Evolutionary conservation across 2,113 vertebrate species (phyloP).

Genomic region (Sisor rabdophorus): DNA sequence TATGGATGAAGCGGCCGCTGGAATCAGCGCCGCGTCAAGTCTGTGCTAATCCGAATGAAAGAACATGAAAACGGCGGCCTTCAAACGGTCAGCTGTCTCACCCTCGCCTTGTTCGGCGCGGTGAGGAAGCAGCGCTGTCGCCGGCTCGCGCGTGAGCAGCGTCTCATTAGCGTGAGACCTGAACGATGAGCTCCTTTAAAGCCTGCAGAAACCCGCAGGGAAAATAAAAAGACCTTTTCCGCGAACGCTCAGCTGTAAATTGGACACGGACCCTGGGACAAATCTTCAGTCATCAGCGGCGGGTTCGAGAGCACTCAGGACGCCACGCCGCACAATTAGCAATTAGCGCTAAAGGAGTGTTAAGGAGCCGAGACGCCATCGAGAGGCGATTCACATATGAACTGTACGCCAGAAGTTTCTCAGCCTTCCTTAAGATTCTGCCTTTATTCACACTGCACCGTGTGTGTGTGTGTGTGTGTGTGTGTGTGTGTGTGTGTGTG

Average conservation of each 20-base stretch:
- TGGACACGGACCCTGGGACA: constrained; percentile 34
- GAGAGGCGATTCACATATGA: constrained; percentile 64
- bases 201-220: neutral
- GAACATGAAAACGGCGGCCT: neutral
- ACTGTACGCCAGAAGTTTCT: constrained; percentile 42
- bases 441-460: neutral
- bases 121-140: constrained; percentile 13
- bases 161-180: neutral
- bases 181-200: constrained; percentile 8
- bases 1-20: too few species aligned
- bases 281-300: constrained; percentile 10
- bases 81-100: constrained; percentile 3
- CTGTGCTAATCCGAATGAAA: neutral
- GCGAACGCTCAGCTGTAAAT: constrained; percentile 28
- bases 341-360: constrained; percentile 43
- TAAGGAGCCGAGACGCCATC: constrained; percentile 63
- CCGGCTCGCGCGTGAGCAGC: neutral
- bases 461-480: neutral
- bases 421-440: constrained; percentile 17
- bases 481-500: neutral
- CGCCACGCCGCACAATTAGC: constrained; percentile 7
- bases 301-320: constrained; percentile 33
- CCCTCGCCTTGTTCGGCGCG: neutral
- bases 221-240: constrained; percentile 12
- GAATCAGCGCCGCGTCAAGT: neutral